Conservation (phyloP, 30 jellyfish, hydroid and myxozoan species). For the Haliclystus octoradiatus region DNA sequence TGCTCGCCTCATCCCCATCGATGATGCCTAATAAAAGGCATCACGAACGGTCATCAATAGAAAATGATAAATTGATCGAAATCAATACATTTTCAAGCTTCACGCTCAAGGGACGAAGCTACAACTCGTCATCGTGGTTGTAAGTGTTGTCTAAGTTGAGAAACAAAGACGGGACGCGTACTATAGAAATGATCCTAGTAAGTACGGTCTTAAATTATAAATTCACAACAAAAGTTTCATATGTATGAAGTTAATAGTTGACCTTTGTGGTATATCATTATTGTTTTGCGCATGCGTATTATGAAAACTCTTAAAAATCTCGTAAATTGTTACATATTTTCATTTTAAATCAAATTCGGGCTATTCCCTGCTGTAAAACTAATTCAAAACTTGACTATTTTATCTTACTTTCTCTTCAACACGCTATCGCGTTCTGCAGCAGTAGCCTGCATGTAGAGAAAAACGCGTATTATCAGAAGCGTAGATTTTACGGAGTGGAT, state of each 20-base stretch:
- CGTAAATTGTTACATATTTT: too few relatives aligned
- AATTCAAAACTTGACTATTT: background rate
- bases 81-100: slow-evolving; percentile 29
- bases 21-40: slow-evolving; percentile 20
- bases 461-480: too few relatives aligned
- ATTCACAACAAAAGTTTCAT: background rate
- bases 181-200: slow-evolving; percentile 95
- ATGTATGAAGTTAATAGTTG: background rate
- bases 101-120: slow-evolving; percentile 82
- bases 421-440: too few relatives aligned
- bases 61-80: background rate
- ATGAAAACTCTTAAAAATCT: too few relatives aligned
- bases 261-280: background rate
- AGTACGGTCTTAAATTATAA: slow-evolving; percentile 67
- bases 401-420: too few relatives aligned
- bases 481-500: too few relatives aligned
- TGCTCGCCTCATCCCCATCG: slow-evolving; percentile 68
- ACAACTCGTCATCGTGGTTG: slow-evolving; percentile 84
- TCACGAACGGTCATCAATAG: slow-evolving; percentile 83
- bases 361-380: background rate
- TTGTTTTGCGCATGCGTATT: background rate
- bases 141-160: slow-evolving; percentile 65
- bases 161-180: slow-evolving; percentile 96
- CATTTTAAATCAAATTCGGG: background rate
- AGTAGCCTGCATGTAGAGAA: too few relatives aligned